A percentile compares a stretch with the other conserved stretches of the same genome.
Evolutionary conservation across 2,888 invertebrate genomes (phyloP).

Genomic region (Drosophila sordidula): DNA sequence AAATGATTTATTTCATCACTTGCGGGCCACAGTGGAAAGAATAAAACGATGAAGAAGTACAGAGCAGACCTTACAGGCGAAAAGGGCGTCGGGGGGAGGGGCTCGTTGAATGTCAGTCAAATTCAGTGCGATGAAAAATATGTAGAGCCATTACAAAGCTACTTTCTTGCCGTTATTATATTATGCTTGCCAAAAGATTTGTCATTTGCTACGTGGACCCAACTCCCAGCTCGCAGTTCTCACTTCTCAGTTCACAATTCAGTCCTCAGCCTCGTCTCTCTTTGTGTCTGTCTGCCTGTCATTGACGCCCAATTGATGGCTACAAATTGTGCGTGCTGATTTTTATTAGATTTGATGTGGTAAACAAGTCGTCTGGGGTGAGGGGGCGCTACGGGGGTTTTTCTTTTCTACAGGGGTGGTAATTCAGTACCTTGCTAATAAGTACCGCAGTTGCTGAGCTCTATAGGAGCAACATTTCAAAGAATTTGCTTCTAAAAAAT

Average conservation of each 20-base stretch:
- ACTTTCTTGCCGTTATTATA: slow-evolving; percentile 42
- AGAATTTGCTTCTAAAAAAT: too few relatives aligned
- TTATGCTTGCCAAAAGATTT: slow-evolving; percentile 47
- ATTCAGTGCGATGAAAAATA: slow-evolving; percentile 39
- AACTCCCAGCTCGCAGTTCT: slow-evolving; percentile 4
- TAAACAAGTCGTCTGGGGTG: slow-evolving; percentile 45
- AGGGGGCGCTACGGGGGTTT: background rate
- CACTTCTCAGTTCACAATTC: background rate
- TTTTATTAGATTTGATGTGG: slow-evolving; percentile 66
- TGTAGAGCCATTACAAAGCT: slow-evolving; percentile 42
- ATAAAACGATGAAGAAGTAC: slow-evolving; percentile 12
- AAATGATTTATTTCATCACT: slow-evolving; percentile 84
- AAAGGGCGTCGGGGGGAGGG: background rate
- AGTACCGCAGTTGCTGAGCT: background rate
- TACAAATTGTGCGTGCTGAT: slow-evolving; percentile 65
- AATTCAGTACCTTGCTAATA: background rate
- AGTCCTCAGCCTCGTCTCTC: background rate
- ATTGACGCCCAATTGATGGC: slow-evolving; percentile 57
- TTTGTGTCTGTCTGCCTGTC: slow-evolving; percentile 37
- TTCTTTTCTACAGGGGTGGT: background rate
- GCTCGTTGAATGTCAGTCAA: slow-evolving; percentile 42
- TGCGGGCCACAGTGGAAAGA: slow-evolving; percentile 29
- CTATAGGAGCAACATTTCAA: too few relatives aligned
- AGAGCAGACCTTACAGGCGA: slow-evolving; percentile 4
- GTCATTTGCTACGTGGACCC: slow-evolving; percentile 26